Base-by-base conservation (phyloP, 37 sponge, comb jelly and placozoan species). In the Diacarnus erythraeanus region DNA sequence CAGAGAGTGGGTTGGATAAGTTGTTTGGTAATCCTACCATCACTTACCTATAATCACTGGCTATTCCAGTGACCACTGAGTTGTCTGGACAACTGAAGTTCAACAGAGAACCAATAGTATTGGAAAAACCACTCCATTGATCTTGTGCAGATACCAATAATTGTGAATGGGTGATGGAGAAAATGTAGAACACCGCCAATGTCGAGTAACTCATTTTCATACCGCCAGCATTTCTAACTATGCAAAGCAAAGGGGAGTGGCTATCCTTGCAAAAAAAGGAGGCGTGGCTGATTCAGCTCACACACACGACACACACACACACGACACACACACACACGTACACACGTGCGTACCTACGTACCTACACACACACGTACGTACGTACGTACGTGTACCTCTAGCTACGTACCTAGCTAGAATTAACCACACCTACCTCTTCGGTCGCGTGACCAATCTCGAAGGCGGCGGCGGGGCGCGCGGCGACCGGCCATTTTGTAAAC, bases 41-140 rank as follows among this genome's bases (percentile, higher is more conserved):
- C 64, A 27, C 38, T 72, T 69, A 87, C 88, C 60, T 69, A 72
- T 79, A 86, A 20, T 69, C 75, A 38, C 86, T 86, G 72, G 83
- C 85, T 33, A 91, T n/a, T 17, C 91, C 87, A 0, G 80, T 69
- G 1, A 86, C 65, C 37, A 72, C 86, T 56, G 61, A 27, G 54
- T 70, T 30, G 2, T 51, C 42, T 21, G 91, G 86, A 38, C 91
- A 91, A 27, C 1, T 38, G 74, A 69, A 91, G 64, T 78, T 54
- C 31, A 91, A 47, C 0, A 38, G 47, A 36, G 25, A 69, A 1
- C 66, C 42, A 15, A 80, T 42, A 47, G 27, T 34, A 42, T 91
- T 91, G 42, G 69, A 72, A 58, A 79, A 86, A 21, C 88, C 88
- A 38, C 73, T 82, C 88, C 88, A 87, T 39, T 77, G 47, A 31